These are phyloP conservation scores for Dryococelus australis DNA, from an alignment of 2,888 invertebrate species.

Conservation along the genomic window DNA sequence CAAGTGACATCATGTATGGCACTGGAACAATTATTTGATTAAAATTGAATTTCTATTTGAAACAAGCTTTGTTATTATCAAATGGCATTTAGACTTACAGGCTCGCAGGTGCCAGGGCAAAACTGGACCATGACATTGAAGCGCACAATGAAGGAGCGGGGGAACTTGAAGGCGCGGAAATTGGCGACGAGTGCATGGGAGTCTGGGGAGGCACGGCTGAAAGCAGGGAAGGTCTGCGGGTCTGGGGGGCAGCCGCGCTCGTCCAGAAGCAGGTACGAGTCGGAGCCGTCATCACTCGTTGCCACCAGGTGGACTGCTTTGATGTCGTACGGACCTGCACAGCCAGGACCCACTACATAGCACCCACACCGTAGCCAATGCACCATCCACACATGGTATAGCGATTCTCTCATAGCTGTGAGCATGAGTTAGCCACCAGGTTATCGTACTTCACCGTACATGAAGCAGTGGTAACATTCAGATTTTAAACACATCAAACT, in stretches of 20 bases:
- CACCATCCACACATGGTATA: too few species aligned
- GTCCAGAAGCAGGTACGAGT: constrained; percentile 75
- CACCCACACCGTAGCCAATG: too few species aligned
- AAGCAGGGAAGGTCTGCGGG: constrained; percentile 66
- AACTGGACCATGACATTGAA: constrained; percentile 85
- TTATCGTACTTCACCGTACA: too few species aligned
- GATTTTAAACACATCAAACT: too few species aligned
- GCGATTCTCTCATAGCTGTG: too few species aligned
- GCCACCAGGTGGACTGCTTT: constrained; percentile 82
- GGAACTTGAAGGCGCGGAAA: constrained; percentile 83
- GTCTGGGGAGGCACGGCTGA: constrained; percentile 51
- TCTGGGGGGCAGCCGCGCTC: constrained; percentile 84
- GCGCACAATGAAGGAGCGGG: constrained; percentile 80
- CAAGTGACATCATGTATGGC: too few species aligned
- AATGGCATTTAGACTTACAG: constrained; percentile 58
- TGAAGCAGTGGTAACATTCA: too few species aligned
- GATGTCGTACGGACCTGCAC: constrained; percentile 51
- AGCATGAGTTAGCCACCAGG: too few species aligned
- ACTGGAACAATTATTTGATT: too few species aligned
- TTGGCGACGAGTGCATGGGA: constrained; percentile 49
- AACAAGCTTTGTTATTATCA: too few species aligned
- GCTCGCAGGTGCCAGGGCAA: constrained; percentile 74
- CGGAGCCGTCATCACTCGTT: constrained; percentile 76
- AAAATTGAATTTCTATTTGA: too few species aligned
- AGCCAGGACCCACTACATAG: background rate